Evolutionary conservation across 2,888 invertebrate genomes (phyloP), one percentile per base, ranked within the genome.

Genomic region (Drosophila aldrichi): DNA sequence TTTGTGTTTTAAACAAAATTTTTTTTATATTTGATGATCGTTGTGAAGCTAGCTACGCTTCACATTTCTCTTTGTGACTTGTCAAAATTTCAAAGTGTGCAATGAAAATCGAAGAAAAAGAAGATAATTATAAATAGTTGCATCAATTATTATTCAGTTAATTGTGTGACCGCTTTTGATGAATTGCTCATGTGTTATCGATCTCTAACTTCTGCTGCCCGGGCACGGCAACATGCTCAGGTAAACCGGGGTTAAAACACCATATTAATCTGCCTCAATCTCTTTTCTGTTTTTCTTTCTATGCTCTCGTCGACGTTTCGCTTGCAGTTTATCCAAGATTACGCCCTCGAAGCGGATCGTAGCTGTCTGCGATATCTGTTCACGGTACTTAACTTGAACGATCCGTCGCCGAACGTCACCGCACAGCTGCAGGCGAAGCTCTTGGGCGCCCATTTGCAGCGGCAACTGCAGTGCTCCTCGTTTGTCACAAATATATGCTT

Each of bases 331-430:
- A 96, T 98, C 92, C 95, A 95, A 94, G 95, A 96, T 93, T 97
- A 97, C 95, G 98, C 98, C 94, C 95, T 97, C 94, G 98, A 98
- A 96, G 98, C 98, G 94, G 98, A 98, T 95, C 96, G 98, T 94
- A 98, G 98, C 95, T 96, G 98, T 94, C 96, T 98, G 95, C 97
- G 97, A 95, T 97, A 97, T 94, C 95, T 98, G 93, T 96, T 98
- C 94, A 97, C 97, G 91, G 95, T 96, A 91, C 96, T 98, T 92
- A 96, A 97, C 93, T 96, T 97, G 94, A 96, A 94, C 92, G 95
- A 95, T 89, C 94, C 94, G 67, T 77, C 94, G 93, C 82, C 94
- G 82, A 94, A 95, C 75, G 94, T 95, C 74, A 80, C 85, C 54
- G 68, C 74, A 38, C 89, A 91, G 76, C 94, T 94, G 91, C 94